Conservation (phyloP, 1,140 invertebrate genomes). For the Cotesia typhae region DNA sequence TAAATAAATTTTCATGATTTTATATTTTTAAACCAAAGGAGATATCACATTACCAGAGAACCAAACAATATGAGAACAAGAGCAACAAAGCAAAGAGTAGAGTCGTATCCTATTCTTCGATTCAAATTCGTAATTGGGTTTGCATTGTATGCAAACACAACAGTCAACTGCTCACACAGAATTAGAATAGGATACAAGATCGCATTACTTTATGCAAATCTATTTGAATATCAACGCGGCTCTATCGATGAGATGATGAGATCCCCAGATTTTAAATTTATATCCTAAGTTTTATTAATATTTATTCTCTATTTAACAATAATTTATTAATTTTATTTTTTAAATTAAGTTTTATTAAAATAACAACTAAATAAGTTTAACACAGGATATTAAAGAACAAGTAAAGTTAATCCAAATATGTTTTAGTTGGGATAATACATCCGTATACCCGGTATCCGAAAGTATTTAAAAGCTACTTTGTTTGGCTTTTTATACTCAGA, state of each 20-base stretch:
- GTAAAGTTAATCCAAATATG: neutral
- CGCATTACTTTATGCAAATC: conserved; percentile 32
- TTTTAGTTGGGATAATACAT: conserved; percentile 21
- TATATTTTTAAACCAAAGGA: no score
- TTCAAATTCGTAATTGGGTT: conserved; percentile 32
- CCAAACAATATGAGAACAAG: neutral
- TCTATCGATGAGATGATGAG: conserved; percentile 8
- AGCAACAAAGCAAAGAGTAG: neutral
- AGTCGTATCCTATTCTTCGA: conserved; percentile 6
- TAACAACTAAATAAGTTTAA: no score
- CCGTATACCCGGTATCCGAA: conserved; percentile 10
- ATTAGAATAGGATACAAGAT: neutral
- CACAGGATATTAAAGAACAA: neutral
- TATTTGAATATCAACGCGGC: conserved; percentile 19
- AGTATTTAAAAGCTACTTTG: conserved; percentile 18
- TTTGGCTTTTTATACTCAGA: conserved; percentile 27
- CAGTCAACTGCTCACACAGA: neutral
- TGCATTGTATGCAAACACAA: conserved; percentile 28
- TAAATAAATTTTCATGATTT: no score
- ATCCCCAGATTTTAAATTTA: neutral
- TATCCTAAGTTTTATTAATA: no score
- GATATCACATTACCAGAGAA: neutral
- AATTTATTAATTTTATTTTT: no score
- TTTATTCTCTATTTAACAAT: no score
- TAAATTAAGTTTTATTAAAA: no score